Base-by-base conservation (phyloP, 1,140 invertebrate species). In the Colletes gigas region DNA sequence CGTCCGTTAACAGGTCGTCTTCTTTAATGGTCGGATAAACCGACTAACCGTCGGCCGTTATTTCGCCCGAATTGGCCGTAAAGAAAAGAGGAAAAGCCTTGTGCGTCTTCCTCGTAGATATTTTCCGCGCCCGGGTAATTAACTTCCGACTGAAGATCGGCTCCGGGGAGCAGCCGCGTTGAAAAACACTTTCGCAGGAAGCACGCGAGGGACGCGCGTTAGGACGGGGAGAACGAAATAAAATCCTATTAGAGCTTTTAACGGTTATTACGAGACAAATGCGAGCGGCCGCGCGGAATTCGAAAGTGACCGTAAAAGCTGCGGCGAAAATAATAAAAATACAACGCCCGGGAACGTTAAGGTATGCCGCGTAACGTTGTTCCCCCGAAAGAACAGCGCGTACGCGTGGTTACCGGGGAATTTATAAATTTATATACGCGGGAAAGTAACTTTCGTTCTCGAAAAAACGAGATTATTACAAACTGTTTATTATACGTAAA, bases 11-110 rank as follows among this genome's bases (percentile, higher is more conserved):
- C 86, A 84, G 88, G 80, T 87, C 88, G 82, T 89, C 88, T 83
- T 87, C 84, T 84, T 89, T 90, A 85, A 89, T 83, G 72, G 82
- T 67, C 83, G 72, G 83, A 89, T 89, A 89, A 89, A 89, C 87
- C 74, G 79, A 76, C 68, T 70, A 71, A 76, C 82, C 73, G 57
- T 82, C 78, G 73, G 63, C 67, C 75, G 81, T 83, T 89, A 85
- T 87, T 88, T 79, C 81, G 52, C 3, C 50, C 30, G 59, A 76
- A 63, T 71, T 68, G 44, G 57, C n/a, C 57, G 82, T 63, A 69
- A 66, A 83, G 81, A 55, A 69, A 75, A 47, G 50, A 52, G 19
- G 67, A 63, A 15, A 41, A 78, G 44, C 30, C 19, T 41, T 4
- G 44, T 15, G 3, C 17, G 52, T 73, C 52, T 57, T 57, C 52